A percentile compares a stretch with the other conserved stretches of the same genome.
These are phyloP conservation scores for Orbicella faveolata DNA, from an alignment of 64 coral and sea anemone species.

Conservation along the genomic window DNA sequence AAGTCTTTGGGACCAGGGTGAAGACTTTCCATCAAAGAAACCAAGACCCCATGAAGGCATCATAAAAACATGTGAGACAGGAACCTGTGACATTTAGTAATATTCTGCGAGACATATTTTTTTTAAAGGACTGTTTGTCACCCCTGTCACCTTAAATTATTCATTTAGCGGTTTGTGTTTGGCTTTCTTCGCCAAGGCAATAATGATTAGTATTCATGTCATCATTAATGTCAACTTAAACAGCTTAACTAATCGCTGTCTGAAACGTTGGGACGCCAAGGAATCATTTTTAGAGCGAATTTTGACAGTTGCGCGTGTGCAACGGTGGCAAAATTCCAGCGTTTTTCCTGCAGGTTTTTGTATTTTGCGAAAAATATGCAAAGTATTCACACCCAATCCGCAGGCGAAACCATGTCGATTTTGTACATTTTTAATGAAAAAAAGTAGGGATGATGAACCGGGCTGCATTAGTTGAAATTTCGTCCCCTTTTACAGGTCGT, in stretches of 20 bases:
- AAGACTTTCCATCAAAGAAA: too few relatives aligned
- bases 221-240: neutral
- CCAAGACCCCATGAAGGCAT: too few relatives aligned
- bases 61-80: too few relatives aligned
- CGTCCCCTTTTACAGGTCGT: neutral
- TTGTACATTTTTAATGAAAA: slow-evolving; percentile 1
- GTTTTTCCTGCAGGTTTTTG: neutral
- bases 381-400: neutral
- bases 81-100: too few relatives aligned
- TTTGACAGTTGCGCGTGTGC: neutral
- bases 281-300: neutral
- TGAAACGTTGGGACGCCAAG: neutral
- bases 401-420: neutral
- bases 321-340: neutral
- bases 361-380: neutral
- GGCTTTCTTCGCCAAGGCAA: too few relatives aligned
- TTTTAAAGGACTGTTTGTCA: too few relatives aligned
- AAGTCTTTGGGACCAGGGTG: too few relatives aligned
- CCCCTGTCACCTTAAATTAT: too few relatives aligned
- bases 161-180: too few relatives aligned
- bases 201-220: neutral
- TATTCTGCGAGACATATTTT: too few relatives aligned
- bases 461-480: neutral
- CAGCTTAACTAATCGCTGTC: neutral
- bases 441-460: neutral